phyloP scores from a whole-genome alignment of 2,113 vertebrate genomes.

The Mesoclemmys tuberculata region DNA sequence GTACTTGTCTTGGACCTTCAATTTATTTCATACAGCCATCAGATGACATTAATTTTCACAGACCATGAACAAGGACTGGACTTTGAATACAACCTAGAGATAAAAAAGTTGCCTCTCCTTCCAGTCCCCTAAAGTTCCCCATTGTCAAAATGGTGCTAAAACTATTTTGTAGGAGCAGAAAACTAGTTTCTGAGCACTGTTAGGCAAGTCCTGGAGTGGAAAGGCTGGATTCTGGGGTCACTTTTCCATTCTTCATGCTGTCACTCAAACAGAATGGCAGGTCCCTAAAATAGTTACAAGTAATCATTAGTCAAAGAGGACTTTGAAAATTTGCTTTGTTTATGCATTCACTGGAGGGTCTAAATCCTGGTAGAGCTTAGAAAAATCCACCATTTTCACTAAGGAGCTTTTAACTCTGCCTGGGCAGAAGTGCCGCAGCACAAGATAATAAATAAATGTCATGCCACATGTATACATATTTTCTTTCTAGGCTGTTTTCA shows the following conservation, averaged over 20 bases:
- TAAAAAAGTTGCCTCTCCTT: neutral
- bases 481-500: conserved; percentile 63
- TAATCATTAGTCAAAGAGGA: conserved; percentile 48
- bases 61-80: neutral
- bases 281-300: conserved; percentile 58
- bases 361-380: conserved; percentile 57
- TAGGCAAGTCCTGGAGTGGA: conserved; percentile 20
- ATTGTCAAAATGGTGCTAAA: conserved; percentile 28
- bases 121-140: conserved; percentile 11
- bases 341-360: conserved; percentile 52
- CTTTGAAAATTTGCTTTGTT: conserved; percentile 58
- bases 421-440: conserved; percentile 30
- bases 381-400: conserved; percentile 57
- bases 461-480: conserved; percentile 59
- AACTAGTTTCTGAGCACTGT: conserved; percentile 52
- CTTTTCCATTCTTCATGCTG: conserved; percentile 34
- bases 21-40: neutral
- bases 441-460: conserved; percentile 67
- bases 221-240: neutral
- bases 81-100: neutral
- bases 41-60: neutral
- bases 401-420: conserved; percentile 57
- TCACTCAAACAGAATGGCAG: conserved; percentile 55
- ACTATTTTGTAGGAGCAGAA: conserved; percentile 42
- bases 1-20: neutral